Evolutionary conservation across 2,888 invertebrate species (phyloP).

Genomic region (Meghimatium bilineatum): DNA sequence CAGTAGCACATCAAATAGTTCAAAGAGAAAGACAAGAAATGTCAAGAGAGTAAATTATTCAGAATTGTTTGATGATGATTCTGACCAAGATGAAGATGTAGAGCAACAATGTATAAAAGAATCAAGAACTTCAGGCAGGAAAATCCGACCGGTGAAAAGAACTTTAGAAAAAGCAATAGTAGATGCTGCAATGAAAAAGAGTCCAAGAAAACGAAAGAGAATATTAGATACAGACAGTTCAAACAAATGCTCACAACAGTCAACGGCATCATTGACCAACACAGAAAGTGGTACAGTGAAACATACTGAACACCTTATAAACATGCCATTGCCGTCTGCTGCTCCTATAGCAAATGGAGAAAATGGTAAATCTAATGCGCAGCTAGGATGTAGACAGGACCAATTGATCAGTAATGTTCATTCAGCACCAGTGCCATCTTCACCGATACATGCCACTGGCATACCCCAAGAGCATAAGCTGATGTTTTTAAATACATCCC

Average conservation of each 20-base stretch:
- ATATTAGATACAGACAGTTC: neutral
- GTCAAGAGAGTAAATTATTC: conserved; percentile 35
- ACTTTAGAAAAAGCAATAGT: conserved; percentile 39
- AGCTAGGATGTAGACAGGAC: no score
- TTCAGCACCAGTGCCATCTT: neutral
- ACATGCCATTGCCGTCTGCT: neutral
- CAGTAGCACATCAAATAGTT: conserved; percentile 27
- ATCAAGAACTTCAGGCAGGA: conserved; percentile 31
- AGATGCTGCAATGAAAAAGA: conserved; percentile 32
- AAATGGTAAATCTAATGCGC: neutral
- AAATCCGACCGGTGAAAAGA: conserved; percentile 24
- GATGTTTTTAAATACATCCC: neutral
- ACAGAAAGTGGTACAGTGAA: conserved; percentile 1
- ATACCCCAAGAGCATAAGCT: neutral
- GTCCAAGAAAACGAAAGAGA: conserved; percentile 21
- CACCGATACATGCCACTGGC: neutral
- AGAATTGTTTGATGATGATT: conserved; percentile 27
- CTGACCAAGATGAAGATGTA: neutral
- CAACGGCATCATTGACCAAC: neutral
- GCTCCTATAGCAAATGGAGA: no score
- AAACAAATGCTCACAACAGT: neutral
- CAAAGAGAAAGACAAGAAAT: conserved; percentile 17
- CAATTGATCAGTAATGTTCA: neutral
- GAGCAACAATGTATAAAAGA: neutral
- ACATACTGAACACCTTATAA: neutral